These are phyloP conservation scores for Graphium colonna DNA, from an alignment of 2,888 invertebrate genomes.

Conservation along the genomic window DNA sequence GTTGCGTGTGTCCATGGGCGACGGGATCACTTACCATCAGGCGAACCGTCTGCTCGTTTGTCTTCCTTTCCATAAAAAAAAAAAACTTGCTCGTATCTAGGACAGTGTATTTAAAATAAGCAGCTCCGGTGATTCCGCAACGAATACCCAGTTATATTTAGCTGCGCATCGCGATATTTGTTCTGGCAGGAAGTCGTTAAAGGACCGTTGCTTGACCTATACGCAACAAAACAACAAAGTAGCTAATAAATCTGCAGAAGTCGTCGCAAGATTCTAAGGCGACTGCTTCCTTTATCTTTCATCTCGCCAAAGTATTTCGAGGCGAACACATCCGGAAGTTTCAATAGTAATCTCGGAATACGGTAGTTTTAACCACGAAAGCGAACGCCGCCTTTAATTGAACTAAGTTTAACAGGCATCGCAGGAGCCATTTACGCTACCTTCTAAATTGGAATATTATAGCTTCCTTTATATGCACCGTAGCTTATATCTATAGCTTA, in stretches of 20 bases:
- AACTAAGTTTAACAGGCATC: not conserved
- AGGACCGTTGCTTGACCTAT: slow-evolving; percentile 52
- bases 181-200: slow-evolving; percentile 57
- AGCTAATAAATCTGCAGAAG: slow-evolving; percentile 9
- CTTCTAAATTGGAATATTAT: too few relatives aligned
- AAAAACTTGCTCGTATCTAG: slow-evolving; percentile 20
- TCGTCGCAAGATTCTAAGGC: slow-evolving; percentile 28
- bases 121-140: slow-evolving; percentile 30
- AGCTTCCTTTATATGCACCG: too few relatives aligned
- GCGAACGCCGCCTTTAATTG: not conserved
- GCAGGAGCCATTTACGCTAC: too few relatives aligned
- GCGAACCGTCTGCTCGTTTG: too few relatives aligned
- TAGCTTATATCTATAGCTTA: too few relatives aligned
- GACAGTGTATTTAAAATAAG: slow-evolving; percentile 38
- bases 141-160: slow-evolving; percentile 51
- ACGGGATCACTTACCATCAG: too few relatives aligned
- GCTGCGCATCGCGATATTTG: slow-evolving; percentile 36
- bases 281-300: slow-evolving; percentile 16
- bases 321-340: not conserved
- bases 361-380: not conserved
- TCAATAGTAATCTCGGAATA: not conserved
- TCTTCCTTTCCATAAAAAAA: not conserved
- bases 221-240: slow-evolving; percentile 44
- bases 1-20: too few relatives aligned
- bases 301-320: slow-evolving; percentile 21